A percentile compares a stretch with the other conserved stretches of the same genome.
These are phyloP conservation scores for Cynocephalus volans DNA, from an alignment of 2,113 vertebrate genomes.

Conservation along the genomic window DNA sequence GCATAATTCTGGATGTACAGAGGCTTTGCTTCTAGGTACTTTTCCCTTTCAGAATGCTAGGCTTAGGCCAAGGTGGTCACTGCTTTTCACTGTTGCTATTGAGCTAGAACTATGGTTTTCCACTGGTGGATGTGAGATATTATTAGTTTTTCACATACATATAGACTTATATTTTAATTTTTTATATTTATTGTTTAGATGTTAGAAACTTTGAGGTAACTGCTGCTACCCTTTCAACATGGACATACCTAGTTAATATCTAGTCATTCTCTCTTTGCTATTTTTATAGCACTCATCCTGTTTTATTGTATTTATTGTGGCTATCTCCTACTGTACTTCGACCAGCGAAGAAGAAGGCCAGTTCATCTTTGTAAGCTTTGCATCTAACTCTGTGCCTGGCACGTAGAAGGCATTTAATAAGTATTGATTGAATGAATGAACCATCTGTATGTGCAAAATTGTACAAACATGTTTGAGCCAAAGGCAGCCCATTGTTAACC, in stretches of 20 bases:
- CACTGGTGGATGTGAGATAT: neutral
- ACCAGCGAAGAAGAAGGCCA: slow-evolving; percentile 42
- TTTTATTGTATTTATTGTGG: slow-evolving; percentile 16
- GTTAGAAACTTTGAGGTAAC: too few relatives aligned
- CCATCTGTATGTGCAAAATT: slow-evolving; percentile 48
- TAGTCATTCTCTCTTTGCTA: neutral
- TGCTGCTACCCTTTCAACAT: neutral
- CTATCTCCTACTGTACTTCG: neutral
- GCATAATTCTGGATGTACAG: neutral
- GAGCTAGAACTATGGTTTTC: neutral
- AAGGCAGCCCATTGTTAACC: slow-evolving; percentile 47
- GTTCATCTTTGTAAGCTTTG: slow-evolving; percentile 40
- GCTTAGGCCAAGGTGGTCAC: neutral
- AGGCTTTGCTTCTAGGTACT: neutral
- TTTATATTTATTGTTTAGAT: neutral
- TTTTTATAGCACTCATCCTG: neutral
- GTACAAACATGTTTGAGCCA: neutral
- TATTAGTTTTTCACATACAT: neutral
- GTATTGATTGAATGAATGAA: slow-evolving; percentile 42
- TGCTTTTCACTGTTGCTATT: neutral
- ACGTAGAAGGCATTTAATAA: slow-evolving; percentile 44
- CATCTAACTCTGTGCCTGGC: slow-evolving; percentile 41
- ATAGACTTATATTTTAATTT: neutral
- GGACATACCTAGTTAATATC: neutral
- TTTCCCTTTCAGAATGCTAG: neutral